Evolutionary conservation across 1,140 invertebrate species (phyloP), one percentile per base, ranked within the genome.

Genomic region (Drosophila tsacasi): DNA sequence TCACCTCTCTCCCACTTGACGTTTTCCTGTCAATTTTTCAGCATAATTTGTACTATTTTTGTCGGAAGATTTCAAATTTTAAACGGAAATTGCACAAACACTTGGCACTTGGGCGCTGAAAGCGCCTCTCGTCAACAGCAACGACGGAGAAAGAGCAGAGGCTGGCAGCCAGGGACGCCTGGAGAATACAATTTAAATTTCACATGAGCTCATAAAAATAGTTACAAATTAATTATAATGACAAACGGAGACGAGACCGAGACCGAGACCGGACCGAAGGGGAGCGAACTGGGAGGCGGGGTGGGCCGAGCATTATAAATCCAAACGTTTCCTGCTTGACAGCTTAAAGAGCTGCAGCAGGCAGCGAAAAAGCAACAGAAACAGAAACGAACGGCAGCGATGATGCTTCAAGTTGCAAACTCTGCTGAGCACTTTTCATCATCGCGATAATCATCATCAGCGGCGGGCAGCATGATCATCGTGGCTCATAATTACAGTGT

Each of bases 141-240:
- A 37, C 39, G 44, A 42, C 23, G 17, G 57, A 32, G 69, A 57
- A 58, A 49, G 39, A 60, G 75, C 42, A 54, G 32, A 35, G 27
- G 49, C 49, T 6, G 50, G 64, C 64, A 74, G 74, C 50, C 40
- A 30, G 35, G 42, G 69, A 72, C 32, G 17, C 23, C 52, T 3
- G 52, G 52, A 60, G 69, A 73, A 73, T 73, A 73, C 54, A 73
- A 89, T 89, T 89, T 84, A 89, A 89, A 89, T 89, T 89, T 89
- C 84, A 84, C 85, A 89, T 89, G 84, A 89, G 84, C 85, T 89
- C 84, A 89, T 90, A 89, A 89, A 89, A 90, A 89, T 89, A 89
- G 84, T 89, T 89, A 89, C 84, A 89, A 89, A 89, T 89, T 89
- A 89, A 89, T 89, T 89, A 89, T 89, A 90, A 90, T 89, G 84